These are phyloP conservation scores for Enteromius mattozi DNA, from an alignment of 2,797 vertebrate genomes.

Conservation along the genomic window DNA sequence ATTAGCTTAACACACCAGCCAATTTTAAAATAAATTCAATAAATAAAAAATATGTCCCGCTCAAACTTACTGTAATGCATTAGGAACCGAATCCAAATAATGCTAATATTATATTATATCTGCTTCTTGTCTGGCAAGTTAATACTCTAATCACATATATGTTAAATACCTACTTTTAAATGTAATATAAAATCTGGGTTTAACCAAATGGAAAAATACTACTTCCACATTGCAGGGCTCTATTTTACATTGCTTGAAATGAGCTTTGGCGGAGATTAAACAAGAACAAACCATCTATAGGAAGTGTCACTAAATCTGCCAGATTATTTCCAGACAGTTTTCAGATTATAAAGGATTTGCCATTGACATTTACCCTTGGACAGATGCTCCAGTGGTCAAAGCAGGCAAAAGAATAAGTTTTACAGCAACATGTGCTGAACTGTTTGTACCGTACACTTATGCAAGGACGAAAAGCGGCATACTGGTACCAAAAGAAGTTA, in stretches of 20 bases:
- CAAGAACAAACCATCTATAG: conserved; percentile 54
- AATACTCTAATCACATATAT: conserved; percentile 20
- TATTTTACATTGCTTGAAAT: conserved; percentile 43
- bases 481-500: neutral
- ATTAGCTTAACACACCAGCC: neutral
- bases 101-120: conserved; percentile 22
- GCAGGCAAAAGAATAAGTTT: conserved; percentile 45
- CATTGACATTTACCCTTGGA: conserved; percentile 53
- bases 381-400: conserved; percentile 55
- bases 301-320: conserved; percentile 53
- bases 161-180: conserved; percentile 34
- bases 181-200: conserved; percentile 3
- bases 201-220: conserved; percentile 10
- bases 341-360: conserved; percentile 59
- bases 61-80: neutral
- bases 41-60: neutral
- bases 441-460: neutral
- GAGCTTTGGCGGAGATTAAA: conserved; percentile 50
- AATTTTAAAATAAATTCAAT: neutral
- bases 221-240: neutral
- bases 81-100: neutral
- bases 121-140: neutral
- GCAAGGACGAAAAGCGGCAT: neutral
- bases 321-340: conserved; percentile 54
- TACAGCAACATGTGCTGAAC: conserved; percentile 36